Conservation (phyloP, 1,140 invertebrate genomes). For the Drosophila mayri region DNA sequence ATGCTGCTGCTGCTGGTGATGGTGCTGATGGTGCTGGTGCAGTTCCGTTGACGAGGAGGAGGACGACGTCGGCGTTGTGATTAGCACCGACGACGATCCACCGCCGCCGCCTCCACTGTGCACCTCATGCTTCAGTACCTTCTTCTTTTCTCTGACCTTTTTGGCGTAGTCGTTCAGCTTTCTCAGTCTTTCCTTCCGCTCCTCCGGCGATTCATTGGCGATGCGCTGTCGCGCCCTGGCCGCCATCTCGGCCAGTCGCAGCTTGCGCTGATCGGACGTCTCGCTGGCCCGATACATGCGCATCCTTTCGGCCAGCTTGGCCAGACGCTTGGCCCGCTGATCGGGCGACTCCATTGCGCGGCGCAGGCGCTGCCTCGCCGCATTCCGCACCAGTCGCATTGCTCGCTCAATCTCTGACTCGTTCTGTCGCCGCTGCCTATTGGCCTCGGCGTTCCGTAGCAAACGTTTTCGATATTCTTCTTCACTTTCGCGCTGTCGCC, state of each 20-base stretch:
- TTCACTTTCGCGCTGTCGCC: conserved; percentile 80
- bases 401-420: conserved; percentile 81
- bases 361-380: conserved; percentile 77
- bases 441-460: conserved; percentile 80
- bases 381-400: conserved; percentile 82
- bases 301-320: conserved; percentile 85
- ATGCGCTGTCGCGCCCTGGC: conserved; percentile 85
- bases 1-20: conserved; percentile 53
- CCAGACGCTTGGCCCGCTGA: conserved; percentile 85
- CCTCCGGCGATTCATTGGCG: conserved; percentile 86
- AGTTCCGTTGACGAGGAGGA: conserved; percentile 64
- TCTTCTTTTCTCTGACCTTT: conserved; percentile 85
- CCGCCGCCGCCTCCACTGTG: conserved; percentile 35
- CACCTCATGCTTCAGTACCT: conserved; percentile 74
- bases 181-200: conserved; percentile 85
- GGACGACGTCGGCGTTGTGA: conserved; percentile 53
- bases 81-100: conserved; percentile 48
- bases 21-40: conserved; percentile 64
- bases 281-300: conserved; percentile 84
- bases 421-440: conserved; percentile 79
- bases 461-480: conserved; percentile 82
- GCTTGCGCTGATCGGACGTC: conserved; percentile 85
- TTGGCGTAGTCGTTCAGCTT: conserved; percentile 85
- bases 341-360: conserved; percentile 85
- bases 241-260: conserved; percentile 86